phyloP scores from a whole-genome alignment of 2,113 vertebrate species.

The Strigops habroptila region DNA sequence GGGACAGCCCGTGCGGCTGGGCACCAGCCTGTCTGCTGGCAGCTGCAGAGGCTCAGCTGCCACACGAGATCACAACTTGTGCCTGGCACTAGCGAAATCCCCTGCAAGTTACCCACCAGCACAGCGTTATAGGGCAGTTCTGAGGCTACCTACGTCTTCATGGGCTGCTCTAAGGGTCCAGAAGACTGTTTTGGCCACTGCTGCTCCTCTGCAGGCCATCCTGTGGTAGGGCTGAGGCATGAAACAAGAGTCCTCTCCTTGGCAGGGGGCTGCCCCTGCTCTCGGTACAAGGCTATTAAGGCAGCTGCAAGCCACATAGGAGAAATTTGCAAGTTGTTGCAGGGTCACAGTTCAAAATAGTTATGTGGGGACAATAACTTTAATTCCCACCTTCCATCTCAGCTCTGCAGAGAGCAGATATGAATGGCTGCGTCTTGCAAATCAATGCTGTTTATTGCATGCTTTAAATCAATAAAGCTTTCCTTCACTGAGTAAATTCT shows the following conservation, averaged over 20 bases:
- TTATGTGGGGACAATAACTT: neutral
- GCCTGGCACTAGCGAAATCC: neutral
- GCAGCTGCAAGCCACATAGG: neutral
- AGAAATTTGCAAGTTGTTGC: neutral
- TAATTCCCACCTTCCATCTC: neutral
- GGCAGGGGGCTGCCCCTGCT: neutral
- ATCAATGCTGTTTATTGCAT: slow-evolving; percentile 21
- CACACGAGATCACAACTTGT: neutral
- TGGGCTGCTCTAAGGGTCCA: neutral
- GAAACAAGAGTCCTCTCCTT: neutral
- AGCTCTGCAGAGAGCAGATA: neutral
- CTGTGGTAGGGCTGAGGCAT: neutral
- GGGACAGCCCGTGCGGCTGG: neutral
- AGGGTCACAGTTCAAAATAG: neutral
- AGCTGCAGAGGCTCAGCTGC: neutral
- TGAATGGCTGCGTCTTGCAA: slow-evolving; percentile 20
- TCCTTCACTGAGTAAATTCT: slow-evolving; percentile 14
- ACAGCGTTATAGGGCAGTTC: neutral
- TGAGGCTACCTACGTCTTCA: neutral
- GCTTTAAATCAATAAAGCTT: slow-evolving; percentile 60
- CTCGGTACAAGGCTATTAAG: neutral
- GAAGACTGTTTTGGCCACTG: neutral
- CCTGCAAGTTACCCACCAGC: neutral
- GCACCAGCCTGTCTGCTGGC: neutral
- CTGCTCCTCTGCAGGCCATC: neutral